Base-by-base conservation (phyloP, 2,113 vertebrate genomes). In the Ariopsis seemanni region DNA sequence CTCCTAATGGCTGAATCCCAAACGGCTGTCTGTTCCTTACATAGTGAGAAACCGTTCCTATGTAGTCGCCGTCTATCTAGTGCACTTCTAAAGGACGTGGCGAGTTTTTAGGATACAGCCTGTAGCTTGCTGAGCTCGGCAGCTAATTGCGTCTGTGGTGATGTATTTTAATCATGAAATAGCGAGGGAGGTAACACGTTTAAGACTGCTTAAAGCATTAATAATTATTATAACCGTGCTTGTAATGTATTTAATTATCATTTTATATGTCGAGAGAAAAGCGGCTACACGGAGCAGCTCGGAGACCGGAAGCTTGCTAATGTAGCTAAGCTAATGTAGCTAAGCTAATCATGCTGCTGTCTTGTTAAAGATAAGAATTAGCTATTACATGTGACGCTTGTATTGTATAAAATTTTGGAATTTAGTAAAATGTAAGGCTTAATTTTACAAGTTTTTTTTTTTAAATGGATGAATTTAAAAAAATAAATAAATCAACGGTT, bases 161-260 rank as follows among this genome's bases (percentile, higher is more conserved):
- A 9, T 75, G 82, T 9, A 15, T 30, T 72, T 81, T 6, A 60
- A 62, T 25, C 2, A 55, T 58, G 20, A 60, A 60, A 60, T 22
- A 60, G 1, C 2, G 22, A 63, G 20, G 20, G 22, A 63, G 20
- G 20, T 20, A 71, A 71, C n/a, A 82, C 57, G 18, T 60, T 42
- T 60, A 22, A 30, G 4, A 5, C 17, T 5, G 10, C 34, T 22
- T 25, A 42, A 60, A 81, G 42, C 60, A 42, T 1, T 4, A 42
- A 0, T 1, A 20, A 1, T 60, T 34, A 12, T 12, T 42, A 0
- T 22, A 18, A 20, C 5, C 0, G 4, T 11, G 55, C 9, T 5
- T 82, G 18, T 62, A 42, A 25, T 2, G 1, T 18, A 22, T 20
- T 7, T 9, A 12, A 8, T 18, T 60, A 1, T 30, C 1, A 0